Conservation (phyloP, 2,888 invertebrate genomes). For the Pharmacophagus antenor region DNA sequence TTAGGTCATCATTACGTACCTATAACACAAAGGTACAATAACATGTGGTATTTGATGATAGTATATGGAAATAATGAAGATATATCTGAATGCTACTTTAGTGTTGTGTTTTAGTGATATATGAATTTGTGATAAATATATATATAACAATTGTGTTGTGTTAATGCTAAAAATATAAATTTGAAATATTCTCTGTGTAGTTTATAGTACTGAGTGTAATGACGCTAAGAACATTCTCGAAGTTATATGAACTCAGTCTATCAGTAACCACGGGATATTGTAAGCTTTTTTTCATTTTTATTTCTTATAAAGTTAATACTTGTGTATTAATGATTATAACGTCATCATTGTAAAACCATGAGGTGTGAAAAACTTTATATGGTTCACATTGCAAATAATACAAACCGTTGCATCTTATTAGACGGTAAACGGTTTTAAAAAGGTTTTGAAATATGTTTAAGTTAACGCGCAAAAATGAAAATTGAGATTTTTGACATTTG, state of each 20-base stretch:
- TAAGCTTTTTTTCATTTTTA: not conserved
- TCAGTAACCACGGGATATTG: not conserved
- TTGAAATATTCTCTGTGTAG: not conserved
- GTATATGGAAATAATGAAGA: not conserved
- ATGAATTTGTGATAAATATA: not conserved
- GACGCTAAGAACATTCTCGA: not conserved
- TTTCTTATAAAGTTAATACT: not conserved
- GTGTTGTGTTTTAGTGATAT: slow-evolving; percentile 32
- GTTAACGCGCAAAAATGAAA: no score
- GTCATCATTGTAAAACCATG: no score
- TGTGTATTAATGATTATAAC: not conserved
- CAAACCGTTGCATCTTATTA: no score
- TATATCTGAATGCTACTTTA: not conserved
- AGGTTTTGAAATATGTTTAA: no score
- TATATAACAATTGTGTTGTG: not conserved
- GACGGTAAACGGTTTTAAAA: no score
- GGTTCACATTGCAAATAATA: no score
- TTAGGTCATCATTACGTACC: slow-evolving; percentile 44
- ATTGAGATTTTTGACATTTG: no score
- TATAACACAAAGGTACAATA: not conserved
- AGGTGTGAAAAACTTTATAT: no score
- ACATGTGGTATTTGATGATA: not conserved
- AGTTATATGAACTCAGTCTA: not conserved
- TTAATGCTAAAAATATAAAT: not conserved
- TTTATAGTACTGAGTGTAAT: not conserved